Conservation (phyloP, 2,888 invertebrate genomes). For the Lasioglossum figueresi region DNA sequence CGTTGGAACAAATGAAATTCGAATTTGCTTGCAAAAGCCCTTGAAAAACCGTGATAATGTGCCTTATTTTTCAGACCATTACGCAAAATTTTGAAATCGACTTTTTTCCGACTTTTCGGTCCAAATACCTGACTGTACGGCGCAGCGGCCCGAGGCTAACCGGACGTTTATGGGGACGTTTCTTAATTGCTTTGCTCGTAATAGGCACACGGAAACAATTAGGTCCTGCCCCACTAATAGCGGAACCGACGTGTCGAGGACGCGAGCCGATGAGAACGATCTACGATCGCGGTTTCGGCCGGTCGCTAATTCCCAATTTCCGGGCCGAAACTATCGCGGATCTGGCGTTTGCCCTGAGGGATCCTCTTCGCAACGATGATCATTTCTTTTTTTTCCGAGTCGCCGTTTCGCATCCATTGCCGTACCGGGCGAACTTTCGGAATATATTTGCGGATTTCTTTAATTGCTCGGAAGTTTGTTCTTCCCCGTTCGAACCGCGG, state of each 20-base stretch:
- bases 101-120: no score
- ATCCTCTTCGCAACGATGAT: background rate
- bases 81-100: no score
- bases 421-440: background rate
- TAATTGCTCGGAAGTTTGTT: conserved; percentile 11
- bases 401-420: background rate
- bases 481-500: background rate
- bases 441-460: conserved; percentile 6
- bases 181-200: conserved; percentile 56
- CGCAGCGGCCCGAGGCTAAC: no score
- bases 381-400: background rate
- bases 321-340: background rate
- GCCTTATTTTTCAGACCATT: no score
- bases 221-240: conserved; percentile 36
- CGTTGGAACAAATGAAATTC: no score
- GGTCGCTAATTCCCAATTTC: conserved; percentile 19
- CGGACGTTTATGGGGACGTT: conserved; percentile 41
- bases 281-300: background rate
- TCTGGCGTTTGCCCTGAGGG: background rate
- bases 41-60: no score
- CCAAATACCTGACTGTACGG: no score
- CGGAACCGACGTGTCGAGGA: conserved; percentile 24
- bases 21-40: no score
- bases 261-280: conserved; percentile 1
- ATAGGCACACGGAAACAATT: conserved; percentile 54